Conservation (phyloP, 1,140 invertebrate genomes). For the Drosophila takahashii region DNA sequence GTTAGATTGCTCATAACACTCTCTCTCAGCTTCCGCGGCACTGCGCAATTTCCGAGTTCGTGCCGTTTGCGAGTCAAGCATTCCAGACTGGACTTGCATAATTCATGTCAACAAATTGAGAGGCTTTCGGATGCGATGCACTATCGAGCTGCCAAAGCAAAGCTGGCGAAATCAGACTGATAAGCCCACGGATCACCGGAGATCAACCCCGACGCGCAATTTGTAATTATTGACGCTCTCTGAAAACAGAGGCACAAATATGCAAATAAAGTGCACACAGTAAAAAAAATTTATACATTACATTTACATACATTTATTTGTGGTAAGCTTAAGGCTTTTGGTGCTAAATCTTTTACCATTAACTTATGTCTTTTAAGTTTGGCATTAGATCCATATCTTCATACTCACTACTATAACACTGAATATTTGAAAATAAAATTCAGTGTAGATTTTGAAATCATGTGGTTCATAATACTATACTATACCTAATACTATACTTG, state of each 20-base stretch:
- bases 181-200: slow-evolving; percentile 58
- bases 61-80: slow-evolving; percentile 59
- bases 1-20: slow-evolving; percentile 5
- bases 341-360: no score
- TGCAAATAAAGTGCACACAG: slow-evolving; percentile 18
- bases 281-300: not conserved
- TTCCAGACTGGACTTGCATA: slow-evolving; percentile 59
- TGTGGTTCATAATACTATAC: no score
- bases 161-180: slow-evolving; percentile 32
- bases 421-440: not conserved
- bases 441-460: no score
- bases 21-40: slow-evolving; percentile 1
- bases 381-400: no score
- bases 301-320: no score
- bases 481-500: no score
- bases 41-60: slow-evolving; percentile 43
- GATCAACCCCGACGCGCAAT: slow-evolving; percentile 56
- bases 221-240: slow-evolving; percentile 60
- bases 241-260: slow-evolving; percentile 17
- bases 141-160: slow-evolving; percentile 1
- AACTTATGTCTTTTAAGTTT: no score
- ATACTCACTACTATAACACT: no score
- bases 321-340: no score
- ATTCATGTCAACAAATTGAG: slow-evolving; percentile 71
- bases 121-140: slow-evolving; percentile 19